Conservation (phyloP, 23 tunicate genomes). For the Diplosoma virens region DNA sequence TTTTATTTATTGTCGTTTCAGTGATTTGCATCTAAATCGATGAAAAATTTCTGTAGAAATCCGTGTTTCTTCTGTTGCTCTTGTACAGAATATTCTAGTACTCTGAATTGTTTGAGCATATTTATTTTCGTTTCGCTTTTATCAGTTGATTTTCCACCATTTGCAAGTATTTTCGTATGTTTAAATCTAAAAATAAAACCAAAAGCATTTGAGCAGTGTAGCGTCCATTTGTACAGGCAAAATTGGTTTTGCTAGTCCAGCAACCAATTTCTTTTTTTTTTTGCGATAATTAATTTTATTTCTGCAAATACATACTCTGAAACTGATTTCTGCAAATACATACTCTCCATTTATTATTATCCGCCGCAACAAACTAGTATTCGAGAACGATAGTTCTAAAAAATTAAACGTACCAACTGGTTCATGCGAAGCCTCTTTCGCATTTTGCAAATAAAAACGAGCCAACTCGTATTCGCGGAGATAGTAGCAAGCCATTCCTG, state of each 20-base stretch:
- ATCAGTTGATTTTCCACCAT: conserved; percentile 82
- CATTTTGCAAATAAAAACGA: conserved; percentile 67
- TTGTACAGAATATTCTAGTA: background rate
- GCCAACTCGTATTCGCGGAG: conserved; percentile 81
- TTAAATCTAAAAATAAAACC: conserved; percentile 48
- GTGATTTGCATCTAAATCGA: background rate
- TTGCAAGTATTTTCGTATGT: conserved; percentile 73
- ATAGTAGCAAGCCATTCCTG: conserved; percentile 93
- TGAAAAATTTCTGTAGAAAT: background rate
- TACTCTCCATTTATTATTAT: too few relatives aligned
- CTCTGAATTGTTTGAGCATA: background rate
- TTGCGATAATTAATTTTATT: too few relatives aligned
- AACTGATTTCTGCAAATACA: too few relatives aligned
- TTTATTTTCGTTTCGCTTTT: conserved; percentile 32
- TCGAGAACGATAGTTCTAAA: too few relatives aligned
- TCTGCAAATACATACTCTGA: background rate
- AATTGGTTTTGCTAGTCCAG: too few relatives aligned
- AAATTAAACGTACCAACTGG: conserved; percentile 64
- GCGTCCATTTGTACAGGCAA: too few relatives aligned
- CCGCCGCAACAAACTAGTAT: too few relatives aligned
- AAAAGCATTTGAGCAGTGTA: background rate
- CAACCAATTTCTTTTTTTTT: too few relatives aligned
- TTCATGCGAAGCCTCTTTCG: conserved; percentile 76
- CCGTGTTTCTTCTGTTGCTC: background rate
- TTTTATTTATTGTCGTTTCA: too few relatives aligned